Base-by-base conservation (phyloP, 2,888 invertebrate species). In the Brachyopa scutellaris region DNA sequence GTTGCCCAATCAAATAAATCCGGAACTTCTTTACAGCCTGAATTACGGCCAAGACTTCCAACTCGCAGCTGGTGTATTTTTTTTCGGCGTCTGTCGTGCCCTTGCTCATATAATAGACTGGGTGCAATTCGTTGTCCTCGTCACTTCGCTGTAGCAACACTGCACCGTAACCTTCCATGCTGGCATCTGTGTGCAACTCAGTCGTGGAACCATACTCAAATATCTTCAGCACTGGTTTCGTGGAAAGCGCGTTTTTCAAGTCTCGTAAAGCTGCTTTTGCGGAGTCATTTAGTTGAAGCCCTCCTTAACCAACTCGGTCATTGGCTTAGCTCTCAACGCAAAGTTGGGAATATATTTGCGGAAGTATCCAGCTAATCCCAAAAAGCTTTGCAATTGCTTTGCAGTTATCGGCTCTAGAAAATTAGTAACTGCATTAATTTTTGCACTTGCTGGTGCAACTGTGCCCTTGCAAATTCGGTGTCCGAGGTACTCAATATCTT, bases 1-100 rank as follows among this genome's bases (percentile, higher is more conserved):
- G 19, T 31, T 76, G 38, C 31, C 79, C 80, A 1, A 87, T 36
- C 2, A 85, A 82, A 84, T 86, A 86, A 8, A 85, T 61, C 0
- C 85, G 47, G 8, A 64, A 64, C 49, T 64, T 64, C 13, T 62
- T 62, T 26, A 47, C 47, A 4, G 61, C 61, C 11, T 62, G 26
- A 8, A 62, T 62, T 19, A 62, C 64, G 1, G 64, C 36, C 36
- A 64, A 21, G 1, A 64, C 62, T 17, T 64, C 47, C 62, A 62
- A 36, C 36, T 62, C 45, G 23, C 47, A 62, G 33, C 61, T 62
- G 38, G 33, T 31, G 19, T 49, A 49, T 3, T 62, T 62, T n/a
- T n/a, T n/a, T n/a, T n/a, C n/a, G n/a, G n/a, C n/a, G n/a, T n/a
- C n/a, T n/a, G n/a, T n/a, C n/a, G n/a, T 62, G 33, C 49, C 49